Percentiles rank a stretch among this genome's conserved stretches.
phyloP scores from a whole-genome alignment of 2,797 vertebrate species.

The Catamblyrhynchus diadema region DNA sequence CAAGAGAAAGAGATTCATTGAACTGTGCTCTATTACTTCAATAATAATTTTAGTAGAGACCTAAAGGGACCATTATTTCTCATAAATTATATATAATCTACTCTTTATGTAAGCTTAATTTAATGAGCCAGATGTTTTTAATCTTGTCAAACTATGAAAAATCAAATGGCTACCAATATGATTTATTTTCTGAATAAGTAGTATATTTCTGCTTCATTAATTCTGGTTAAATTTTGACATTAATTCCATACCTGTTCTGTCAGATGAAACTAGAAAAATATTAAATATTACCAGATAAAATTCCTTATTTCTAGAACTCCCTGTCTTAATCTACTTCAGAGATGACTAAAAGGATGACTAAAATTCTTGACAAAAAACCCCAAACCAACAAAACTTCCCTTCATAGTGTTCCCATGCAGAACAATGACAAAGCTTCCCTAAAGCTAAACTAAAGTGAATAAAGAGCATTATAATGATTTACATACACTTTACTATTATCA shows the following conservation, averaged over 20 bases:
- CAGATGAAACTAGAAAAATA: neutral
- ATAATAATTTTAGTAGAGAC: constrained; percentile 18
- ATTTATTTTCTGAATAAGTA: constrained; percentile 9
- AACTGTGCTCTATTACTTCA: constrained; percentile 25
- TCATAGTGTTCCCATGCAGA: neutral
- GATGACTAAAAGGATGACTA: neutral
- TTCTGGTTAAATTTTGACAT: constrained; percentile 9
- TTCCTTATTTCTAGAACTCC: neutral
- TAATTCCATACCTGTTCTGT: neutral
- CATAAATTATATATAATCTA: neutral
- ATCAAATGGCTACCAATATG: neutral
- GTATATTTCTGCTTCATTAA: constrained; percentile 16
- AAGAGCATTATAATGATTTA: neutral
- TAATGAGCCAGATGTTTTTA: neutral
- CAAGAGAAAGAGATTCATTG: neutral
- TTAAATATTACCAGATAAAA: neutral
- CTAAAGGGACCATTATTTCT: constrained; percentile 44
- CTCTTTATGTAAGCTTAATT: neutral
- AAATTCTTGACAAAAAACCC: neutral
- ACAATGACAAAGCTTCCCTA: neutral
- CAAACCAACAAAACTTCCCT: neutral
- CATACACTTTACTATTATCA: neutral
- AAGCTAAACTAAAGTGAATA: neutral
- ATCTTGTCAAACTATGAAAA: constrained; percentile 17
- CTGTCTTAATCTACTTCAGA: neutral